A percentile compares a stretch with the other conserved stretches of the same genome.
Conservation (phyloP, 2,888 invertebrate species). For the Dyspetes luteomarginatus region DNA sequence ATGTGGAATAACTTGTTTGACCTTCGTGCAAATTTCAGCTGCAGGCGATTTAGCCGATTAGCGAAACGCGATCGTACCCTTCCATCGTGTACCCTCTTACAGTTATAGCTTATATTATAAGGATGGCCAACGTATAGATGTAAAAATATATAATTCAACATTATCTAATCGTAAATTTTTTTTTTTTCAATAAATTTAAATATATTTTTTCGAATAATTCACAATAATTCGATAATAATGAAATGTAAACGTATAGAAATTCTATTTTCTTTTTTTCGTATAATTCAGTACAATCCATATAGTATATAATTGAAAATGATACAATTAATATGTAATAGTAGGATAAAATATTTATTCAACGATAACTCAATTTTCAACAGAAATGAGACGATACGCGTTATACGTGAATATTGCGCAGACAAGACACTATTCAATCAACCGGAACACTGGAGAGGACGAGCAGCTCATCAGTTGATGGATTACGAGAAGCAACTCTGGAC, state of each 20-base stretch:
- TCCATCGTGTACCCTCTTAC: neutral
- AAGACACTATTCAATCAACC: constrained; percentile 75
- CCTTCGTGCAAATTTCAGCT: constrained; percentile 40
- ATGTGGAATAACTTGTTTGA: neutral
- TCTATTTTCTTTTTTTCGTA: neutral
- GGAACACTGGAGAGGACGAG: constrained; percentile 84
- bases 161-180: too few species aligned
- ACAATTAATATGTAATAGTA: neutral
- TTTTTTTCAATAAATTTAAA: too few species aligned
- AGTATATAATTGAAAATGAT: too few species aligned
- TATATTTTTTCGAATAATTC: too few species aligned
- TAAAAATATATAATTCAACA: neutral
- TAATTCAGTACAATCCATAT: neutral
- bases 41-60: constrained; percentile 52
- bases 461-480: constrained; percentile 83
- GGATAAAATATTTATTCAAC: neutral
- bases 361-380: constrained; percentile 61
- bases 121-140: neutral
- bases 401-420: constrained; percentile 77
- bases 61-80: constrained; percentile 38
- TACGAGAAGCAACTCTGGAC: constrained; percentile 86
- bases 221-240: too few species aligned
- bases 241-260: too few species aligned
- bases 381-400: constrained; percentile 80
- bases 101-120: neutral